These are phyloP conservation scores for Cololabis saira DNA, from an alignment of 2,113 vertebrate genomes.

Conservation along the genomic window DNA sequence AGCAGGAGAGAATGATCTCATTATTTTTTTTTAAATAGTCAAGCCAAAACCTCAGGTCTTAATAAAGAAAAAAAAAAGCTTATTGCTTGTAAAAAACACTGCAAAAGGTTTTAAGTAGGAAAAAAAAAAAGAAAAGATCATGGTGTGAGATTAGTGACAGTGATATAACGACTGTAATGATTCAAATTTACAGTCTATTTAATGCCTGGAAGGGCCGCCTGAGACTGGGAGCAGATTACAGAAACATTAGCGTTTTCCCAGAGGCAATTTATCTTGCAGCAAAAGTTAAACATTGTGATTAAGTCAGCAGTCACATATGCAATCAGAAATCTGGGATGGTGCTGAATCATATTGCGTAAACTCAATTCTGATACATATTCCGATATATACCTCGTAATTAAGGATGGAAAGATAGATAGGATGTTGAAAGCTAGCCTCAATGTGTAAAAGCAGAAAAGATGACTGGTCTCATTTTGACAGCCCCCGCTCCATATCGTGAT, in stretches of 20 bases:
- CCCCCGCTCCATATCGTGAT: not conserved
- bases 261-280: slow-evolving; percentile 46
- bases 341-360: slow-evolving; percentile 18
- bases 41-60: slow-evolving; percentile 18
- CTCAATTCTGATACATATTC: slow-evolving; percentile 25
- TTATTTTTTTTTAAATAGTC: slow-evolving; percentile 31
- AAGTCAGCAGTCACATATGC: slow-evolving; percentile 22
- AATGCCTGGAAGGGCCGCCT: slow-evolving; percentile 18
- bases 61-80: slow-evolving; percentile 27
- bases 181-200: slow-evolving; percentile 34
- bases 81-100: slow-evolving; percentile 30
- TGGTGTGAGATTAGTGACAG: slow-evolving; percentile 42
- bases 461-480: not conserved
- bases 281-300: slow-evolving; percentile 40
- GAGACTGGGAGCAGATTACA: slow-evolving; percentile 43
- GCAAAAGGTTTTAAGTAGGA: slow-evolving; percentile 23
- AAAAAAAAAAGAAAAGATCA: slow-evolving; percentile 11
- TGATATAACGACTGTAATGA: slow-evolving; percentile 44
- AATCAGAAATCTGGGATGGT: slow-evolving; percentile 23
- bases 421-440: slow-evolving; percentile 5
- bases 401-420: slow-evolving; percentile 11
- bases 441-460: too few relatives aligned
- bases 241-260: slow-evolving; percentile 44
- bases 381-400: slow-evolving; percentile 26
- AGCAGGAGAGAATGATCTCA: slow-evolving; percentile 34